These are phyloP conservation scores for Apamea sordens DNA, from an alignment of 2,888 invertebrate species.

Conservation along the genomic window DNA sequence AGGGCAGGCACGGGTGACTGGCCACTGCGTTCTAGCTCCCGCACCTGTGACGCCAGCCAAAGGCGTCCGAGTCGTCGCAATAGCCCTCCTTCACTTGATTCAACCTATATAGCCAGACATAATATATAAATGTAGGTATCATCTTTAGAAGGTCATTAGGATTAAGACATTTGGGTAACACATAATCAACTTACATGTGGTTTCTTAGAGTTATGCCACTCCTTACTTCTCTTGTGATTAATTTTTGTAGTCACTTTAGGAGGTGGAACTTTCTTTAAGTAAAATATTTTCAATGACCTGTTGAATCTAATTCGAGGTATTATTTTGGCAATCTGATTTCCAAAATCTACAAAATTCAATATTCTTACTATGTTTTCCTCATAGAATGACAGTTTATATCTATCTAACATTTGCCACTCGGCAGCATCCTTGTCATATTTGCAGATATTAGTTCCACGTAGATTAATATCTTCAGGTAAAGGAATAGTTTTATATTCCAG, in stretches of 20 bases:
- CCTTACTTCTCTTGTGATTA: constrained; percentile 83
- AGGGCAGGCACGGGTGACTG: constrained; percentile 93
- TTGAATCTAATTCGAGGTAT: constrained; percentile 93
- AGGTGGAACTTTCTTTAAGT: constrained; percentile 80
- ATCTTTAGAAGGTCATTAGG: neutral
- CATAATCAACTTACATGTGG: constrained; percentile 77
- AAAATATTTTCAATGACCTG: constrained; percentile 86
- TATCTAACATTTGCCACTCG: constrained; percentile 92
- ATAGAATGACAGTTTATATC: constrained; percentile 88
- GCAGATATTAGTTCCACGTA: constrained; percentile 93
- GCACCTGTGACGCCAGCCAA: constrained; percentile 97
- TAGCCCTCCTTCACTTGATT: constrained; percentile 88
- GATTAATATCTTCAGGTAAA: constrained; percentile 93
- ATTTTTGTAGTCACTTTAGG: constrained; percentile 83
- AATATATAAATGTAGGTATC: neutral
- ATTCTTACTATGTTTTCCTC: constrained; percentile 94
- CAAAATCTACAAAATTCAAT: constrained; percentile 95
- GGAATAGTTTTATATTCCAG: constrained; percentile 92
- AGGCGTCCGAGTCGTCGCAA: constrained; percentile 96
- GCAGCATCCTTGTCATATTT: constrained; percentile 92
- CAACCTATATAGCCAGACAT: constrained; percentile 65
- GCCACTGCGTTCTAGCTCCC: constrained; percentile 94
- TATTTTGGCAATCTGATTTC: constrained; percentile 92
- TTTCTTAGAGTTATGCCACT: constrained; percentile 87
- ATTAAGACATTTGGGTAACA: neutral